Conservation (phyloP, 2,113 vertebrate genomes). For the Piprites chloris region DNA sequence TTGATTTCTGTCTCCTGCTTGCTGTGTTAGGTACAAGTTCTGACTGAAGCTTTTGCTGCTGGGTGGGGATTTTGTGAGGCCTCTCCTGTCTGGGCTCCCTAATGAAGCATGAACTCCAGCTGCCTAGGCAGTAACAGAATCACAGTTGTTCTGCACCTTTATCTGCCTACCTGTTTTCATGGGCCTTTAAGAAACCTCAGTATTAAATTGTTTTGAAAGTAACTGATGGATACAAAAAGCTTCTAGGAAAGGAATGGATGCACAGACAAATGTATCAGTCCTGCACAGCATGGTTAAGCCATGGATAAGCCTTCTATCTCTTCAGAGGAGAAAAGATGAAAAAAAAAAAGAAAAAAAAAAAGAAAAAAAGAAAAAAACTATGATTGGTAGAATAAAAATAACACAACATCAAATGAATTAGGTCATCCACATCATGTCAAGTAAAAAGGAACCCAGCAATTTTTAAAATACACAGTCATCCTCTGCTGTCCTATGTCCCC, state of each 20-base stretch:
- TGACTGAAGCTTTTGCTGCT: not conserved
- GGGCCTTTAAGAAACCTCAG: not conserved
- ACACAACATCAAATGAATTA: not conserved
- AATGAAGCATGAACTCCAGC: not conserved
- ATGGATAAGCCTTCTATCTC: not conserved
- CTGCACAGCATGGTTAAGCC: not conserved
- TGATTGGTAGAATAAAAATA: not conserved
- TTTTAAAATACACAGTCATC: not conserved
- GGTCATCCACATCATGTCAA: not conserved
- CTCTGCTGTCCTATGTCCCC: not conserved
- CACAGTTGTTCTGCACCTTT: not conserved
- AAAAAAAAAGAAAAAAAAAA: too few relatives aligned
- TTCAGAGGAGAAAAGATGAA: not conserved
- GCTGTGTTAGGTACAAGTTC: not conserved
- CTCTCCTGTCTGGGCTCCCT: not conserved
- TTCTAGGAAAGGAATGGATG: not conserved
- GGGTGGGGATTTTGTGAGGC: not conserved
- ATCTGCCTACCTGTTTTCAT: not conserved
- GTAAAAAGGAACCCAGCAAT: not conserved
- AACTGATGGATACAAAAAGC: not conserved
- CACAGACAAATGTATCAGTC: not conserved
- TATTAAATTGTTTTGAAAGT: not conserved
- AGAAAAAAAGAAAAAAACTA: rapidly evolving
- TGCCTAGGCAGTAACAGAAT: not conserved
- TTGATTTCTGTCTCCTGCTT: not conserved